Evolutionary conservation across 2,113 vertebrate species (phyloP).

Genomic region (Channa argus): DNA sequence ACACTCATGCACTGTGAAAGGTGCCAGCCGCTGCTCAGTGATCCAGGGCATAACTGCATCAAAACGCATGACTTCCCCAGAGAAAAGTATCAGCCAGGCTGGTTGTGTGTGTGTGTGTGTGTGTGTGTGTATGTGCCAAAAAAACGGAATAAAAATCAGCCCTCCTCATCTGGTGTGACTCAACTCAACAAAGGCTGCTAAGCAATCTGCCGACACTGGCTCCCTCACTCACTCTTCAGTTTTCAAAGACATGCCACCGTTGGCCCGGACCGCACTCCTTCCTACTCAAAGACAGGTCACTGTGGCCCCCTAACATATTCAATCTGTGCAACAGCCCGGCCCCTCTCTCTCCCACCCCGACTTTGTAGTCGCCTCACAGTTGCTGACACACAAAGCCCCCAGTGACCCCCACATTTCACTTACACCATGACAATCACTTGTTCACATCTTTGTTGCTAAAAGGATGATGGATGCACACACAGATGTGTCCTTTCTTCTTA

Average conservation of each 20-base stretch:
- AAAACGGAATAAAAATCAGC: conserved; percentile 41
- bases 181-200: conserved; percentile 64
- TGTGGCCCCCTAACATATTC: conserved; percentile 69
- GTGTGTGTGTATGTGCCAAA: conserved; percentile 21
- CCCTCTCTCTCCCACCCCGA: conserved; percentile 24
- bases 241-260: conserved; percentile 51
- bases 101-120: conserved; percentile 20
- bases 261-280: conserved; percentile 60
- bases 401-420: conserved; percentile 69
- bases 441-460: conserved; percentile 27
- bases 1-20: conserved; percentile 53
- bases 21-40: conserved; percentile 64
- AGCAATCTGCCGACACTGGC: conserved; percentile 47
- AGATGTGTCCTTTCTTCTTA: conserved; percentile 13
- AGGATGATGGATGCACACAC: conserved; percentile 31
- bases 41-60: conserved; percentile 64
- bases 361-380: conserved; percentile 48
- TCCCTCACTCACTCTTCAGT: conserved; percentile 24
- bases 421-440: conserved; percentile 55
- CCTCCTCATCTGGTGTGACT: conserved; percentile 53
- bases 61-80: conserved; percentile 72
- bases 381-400: conserved; percentile 60
- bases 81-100: conserved; percentile 40
- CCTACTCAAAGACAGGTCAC: conserved; percentile 51
- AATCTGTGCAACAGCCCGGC: conserved; percentile 45